phyloP scores from a whole-genome alignment of 2,797 vertebrate species.

The Bovichtus variegatus region DNA sequence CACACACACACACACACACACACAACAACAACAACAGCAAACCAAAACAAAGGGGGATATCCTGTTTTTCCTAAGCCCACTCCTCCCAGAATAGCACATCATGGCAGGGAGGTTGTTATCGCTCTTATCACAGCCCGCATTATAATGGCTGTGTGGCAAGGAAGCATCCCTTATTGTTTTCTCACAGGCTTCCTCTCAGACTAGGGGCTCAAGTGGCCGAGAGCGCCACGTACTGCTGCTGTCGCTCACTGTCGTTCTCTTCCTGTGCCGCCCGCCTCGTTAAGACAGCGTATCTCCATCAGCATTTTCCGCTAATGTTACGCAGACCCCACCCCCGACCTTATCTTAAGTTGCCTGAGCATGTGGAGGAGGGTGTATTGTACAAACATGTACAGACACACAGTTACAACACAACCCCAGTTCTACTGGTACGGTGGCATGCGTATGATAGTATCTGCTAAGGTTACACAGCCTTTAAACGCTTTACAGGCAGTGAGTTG shows the following conservation, averaged over 20 bases:
- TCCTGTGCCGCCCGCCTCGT: slow-evolving; percentile 33
- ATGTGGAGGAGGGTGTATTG: slow-evolving; percentile 39
- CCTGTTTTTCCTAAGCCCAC: slow-evolving; percentile 81
- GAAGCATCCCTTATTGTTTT: slow-evolving; percentile 77
- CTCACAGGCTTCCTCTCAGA: slow-evolving; percentile 68
- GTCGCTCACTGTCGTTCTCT: slow-evolving; percentile 30
- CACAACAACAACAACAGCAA: slow-evolving; percentile 52
- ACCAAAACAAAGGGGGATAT: slow-evolving; percentile 78
- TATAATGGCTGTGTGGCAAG: slow-evolving; percentile 65
- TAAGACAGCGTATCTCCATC: slow-evolving; percentile 58
- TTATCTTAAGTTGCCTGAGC: slow-evolving; percentile 37
- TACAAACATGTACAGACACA: slow-evolving; percentile 51
- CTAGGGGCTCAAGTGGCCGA: slow-evolving; percentile 20
- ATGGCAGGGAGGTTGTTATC: slow-evolving; percentile 71
- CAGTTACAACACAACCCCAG: slow-evolving; percentile 33
- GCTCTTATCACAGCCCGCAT: slow-evolving; percentile 66
- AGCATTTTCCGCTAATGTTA: slow-evolving; percentile 46
- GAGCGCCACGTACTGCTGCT: slow-evolving; percentile 9
- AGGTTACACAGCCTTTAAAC: slow-evolving; percentile 30
- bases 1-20: slow-evolving; percentile 10
- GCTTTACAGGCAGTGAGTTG: slow-evolving; percentile 5
- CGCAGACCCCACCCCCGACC: slow-evolving; percentile 23
- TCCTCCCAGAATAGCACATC: slow-evolving; percentile 76
- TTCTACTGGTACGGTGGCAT: slow-evolving; percentile 11
- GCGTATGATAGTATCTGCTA: slow-evolving; percentile 23